Percentiles rank a stretch among this genome's conserved stretches.
Evolutionary conservation across 92 coral and sea anemone genomes (phyloP).

Genomic region (Zoanthus sansibaricus): DNA sequence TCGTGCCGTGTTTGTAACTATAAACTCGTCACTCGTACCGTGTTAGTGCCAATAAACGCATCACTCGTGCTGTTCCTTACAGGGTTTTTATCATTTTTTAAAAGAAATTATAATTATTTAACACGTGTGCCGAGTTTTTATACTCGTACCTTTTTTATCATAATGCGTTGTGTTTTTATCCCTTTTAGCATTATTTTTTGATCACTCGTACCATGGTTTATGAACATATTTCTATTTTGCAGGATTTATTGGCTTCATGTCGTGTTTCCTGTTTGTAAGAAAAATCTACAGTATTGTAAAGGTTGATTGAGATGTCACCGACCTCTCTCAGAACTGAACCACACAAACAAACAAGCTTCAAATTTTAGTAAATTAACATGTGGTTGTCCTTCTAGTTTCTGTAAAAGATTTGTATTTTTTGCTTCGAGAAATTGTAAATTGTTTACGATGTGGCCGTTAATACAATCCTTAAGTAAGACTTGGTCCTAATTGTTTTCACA

Average conservation of each 20-base stretch:
- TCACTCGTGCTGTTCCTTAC: no score
- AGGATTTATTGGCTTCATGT: constrained; percentile 96
- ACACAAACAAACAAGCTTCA: not conserved
- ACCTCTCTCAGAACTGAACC: not conserved
- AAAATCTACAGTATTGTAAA: constrained; percentile 98
- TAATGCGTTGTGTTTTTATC: no score
- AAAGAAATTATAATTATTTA: no score
- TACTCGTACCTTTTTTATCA: no score
- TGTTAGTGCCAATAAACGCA: not conserved
- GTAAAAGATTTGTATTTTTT: not conserved
- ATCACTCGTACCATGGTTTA: no score
- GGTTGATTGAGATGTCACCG: constrained; percentile 67
- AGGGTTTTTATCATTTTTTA: not conserved
- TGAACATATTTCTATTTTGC: not conserved
- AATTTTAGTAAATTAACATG: not conserved
- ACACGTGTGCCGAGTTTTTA: not conserved
- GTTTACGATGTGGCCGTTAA: no score
- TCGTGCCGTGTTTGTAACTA: not conserved
- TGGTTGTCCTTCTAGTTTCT: not conserved
- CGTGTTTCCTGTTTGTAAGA: constrained; percentile 95
- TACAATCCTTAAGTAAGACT: no score
- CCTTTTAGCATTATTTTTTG: no score
- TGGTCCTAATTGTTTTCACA: no score
- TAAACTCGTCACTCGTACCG: not conserved
- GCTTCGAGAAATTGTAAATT: no score